These are phyloP conservation scores for Pachycephala philippinensis DNA, from an alignment of 2,113 vertebrate genomes.

Conservation along the genomic window DNA sequence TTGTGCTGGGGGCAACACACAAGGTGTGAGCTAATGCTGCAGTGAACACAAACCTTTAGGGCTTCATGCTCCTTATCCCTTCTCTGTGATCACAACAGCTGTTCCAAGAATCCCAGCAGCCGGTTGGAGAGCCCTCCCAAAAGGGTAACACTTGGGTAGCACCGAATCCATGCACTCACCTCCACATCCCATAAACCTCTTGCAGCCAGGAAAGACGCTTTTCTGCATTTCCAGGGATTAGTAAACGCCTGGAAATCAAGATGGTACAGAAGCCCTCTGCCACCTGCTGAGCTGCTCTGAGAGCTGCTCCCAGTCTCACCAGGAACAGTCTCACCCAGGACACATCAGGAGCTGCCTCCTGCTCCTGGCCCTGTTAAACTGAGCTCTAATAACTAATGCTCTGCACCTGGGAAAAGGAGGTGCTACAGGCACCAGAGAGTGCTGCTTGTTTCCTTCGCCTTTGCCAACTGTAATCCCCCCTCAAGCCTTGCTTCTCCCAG, in stretches of 20 bases:
- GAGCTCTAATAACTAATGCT: background rate
- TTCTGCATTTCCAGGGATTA: background rate
- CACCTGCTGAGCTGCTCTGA: background rate
- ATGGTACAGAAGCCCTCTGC: background rate
- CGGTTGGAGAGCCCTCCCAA: background rate
- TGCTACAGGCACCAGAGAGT: background rate
- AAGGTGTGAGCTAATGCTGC: background rate
- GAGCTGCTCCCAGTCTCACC: background rate
- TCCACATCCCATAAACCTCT: background rate
- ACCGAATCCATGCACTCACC: background rate
- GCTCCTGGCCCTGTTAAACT: background rate
- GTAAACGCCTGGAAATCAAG: background rate
- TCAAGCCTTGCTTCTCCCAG: background rate
- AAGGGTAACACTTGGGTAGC: background rate
- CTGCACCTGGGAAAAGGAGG: background rate
- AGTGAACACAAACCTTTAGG: background rate
- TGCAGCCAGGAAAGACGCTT: background rate
- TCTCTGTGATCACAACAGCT: background rate
- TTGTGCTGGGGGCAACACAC: background rate
- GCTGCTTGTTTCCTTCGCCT: background rate
- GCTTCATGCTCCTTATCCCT: background rate
- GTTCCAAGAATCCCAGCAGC: background rate
- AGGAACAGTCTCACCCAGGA: background rate
- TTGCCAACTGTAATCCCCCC: background rate
- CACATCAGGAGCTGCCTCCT: background rate